Evolutionary conservation across 2,797 vertebrate genomes (phyloP).

Genomic region (Phaenicophaeus curvirostris): DNA sequence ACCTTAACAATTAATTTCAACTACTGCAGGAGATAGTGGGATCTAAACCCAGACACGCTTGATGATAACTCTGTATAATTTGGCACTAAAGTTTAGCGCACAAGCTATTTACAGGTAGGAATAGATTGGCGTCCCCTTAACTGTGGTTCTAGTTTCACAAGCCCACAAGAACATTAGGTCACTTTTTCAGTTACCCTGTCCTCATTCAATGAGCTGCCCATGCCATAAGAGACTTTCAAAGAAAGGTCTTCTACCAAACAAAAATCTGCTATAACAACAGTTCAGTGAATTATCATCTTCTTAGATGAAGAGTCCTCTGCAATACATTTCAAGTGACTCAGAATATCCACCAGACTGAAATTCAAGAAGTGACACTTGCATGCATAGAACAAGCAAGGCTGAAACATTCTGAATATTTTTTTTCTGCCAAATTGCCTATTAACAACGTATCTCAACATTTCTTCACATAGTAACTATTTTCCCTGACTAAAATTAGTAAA

Average conservation of each 20-base stretch:
- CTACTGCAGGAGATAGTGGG: neutral
- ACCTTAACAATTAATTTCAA: neutral
- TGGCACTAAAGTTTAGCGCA: neutral
- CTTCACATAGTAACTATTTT: neutral
- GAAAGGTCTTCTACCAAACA: neutral
- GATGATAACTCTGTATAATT: neutral
- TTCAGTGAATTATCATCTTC: neutral
- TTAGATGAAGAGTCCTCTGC: neutral
- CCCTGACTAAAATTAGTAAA: neutral
- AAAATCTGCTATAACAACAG: neutral
- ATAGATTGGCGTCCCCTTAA: neutral
- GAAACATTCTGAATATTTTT: neutral
- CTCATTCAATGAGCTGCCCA: neutral
- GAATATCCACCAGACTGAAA: accelerated
- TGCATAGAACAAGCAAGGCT: neutral
- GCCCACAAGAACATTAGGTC: accelerated
- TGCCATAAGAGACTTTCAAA: neutral
- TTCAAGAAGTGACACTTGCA: neutral
- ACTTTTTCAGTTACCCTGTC: neutral
- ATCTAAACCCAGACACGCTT: neutral
- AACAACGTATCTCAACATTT: neutral
- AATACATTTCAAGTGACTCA: neutral
- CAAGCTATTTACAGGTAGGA: neutral
- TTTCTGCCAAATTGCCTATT: neutral
- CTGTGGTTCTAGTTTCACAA: neutral